phyloP scores from a whole-genome alignment of 2,797 vertebrate species.

The Rachycentron canadum region DNA sequence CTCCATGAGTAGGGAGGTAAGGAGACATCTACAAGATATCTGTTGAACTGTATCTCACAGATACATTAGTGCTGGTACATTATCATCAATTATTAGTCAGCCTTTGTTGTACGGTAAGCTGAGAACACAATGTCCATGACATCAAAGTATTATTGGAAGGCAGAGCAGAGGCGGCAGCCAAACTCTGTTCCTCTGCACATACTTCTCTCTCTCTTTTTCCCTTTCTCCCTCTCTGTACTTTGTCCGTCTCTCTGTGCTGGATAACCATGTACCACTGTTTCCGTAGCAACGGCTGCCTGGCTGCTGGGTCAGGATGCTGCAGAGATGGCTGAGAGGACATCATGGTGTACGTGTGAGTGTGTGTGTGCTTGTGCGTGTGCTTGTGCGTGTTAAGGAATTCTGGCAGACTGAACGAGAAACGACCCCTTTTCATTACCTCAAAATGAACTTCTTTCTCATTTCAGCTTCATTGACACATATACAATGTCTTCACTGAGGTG shows the following conservation, averaged over 20 bases:
- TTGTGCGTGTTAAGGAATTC: constrained; percentile 42
- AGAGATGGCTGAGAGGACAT: constrained; percentile 62
- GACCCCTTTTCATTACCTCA: background rate
- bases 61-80: constrained; percentile 53
- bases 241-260: constrained; percentile 44
- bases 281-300: constrained; percentile 82
- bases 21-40: background rate
- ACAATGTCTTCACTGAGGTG: background rate
- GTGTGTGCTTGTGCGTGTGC: constrained; percentile 37
- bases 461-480: background rate
- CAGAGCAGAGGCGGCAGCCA: constrained; percentile 72
- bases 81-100: constrained; percentile 71
- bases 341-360: constrained; percentile 21
- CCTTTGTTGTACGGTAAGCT: constrained; percentile 48
- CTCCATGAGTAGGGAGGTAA: background rate
- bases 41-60: constrained; percentile 26
- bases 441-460: background rate
- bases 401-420: constrained; percentile 7
- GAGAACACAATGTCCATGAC: constrained; percentile 73
- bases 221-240: constrained; percentile 13
- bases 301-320: constrained; percentile 78
- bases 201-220: constrained; percentile 48
- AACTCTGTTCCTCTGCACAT: constrained; percentile 58
- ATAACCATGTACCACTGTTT: constrained; percentile 77
- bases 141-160: constrained; percentile 71